Evolutionary conservation across 2,797 vertebrate species (phyloP), one percentile per base, ranked within the genome.

Genomic region (Hyperoplus immaculatus): DNA sequence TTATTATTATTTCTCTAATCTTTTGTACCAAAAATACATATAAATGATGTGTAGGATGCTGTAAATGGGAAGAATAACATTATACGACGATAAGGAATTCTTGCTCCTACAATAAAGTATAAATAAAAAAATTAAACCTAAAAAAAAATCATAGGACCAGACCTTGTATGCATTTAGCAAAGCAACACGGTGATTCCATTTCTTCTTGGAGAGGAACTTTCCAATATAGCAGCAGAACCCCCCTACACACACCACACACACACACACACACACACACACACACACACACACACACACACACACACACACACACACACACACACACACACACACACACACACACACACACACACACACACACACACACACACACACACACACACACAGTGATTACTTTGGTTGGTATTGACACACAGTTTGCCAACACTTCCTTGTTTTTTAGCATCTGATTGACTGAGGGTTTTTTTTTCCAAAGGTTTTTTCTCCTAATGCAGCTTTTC

Each of bases 371-470:
- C 11, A 13, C 70, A 50, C 72, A 82, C 80, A 90, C 85, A 53
- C 64, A 36, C 11, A 13, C 70, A 50, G 59, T 66, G 65, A 84
- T 84, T 77, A 54, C 65, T 73, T 63, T 55, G 77, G 60, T 82
- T 43, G 66, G 64, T 82, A 82, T 86, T 84, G 86, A 90, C 89
- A 91, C 86, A 85, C 88, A 86, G 88, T 87, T 86, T 87, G 85
- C 85, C 87, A 84, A 75, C 82, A 77, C 88, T 87, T 85, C 81
- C 82, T 75, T 53, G 47, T 82, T 81, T 86, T 68, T 80, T 71
- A 84, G 76, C 70, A 68, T 81, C 81, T 76, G 87, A 88, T 78
- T 59, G 83, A 82, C 83, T 82, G 87, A 84, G 85, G 85, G 21
- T 21, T 21, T 21, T 21, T 21, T 21, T 21, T 21, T 21, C 21